Conservation (phyloP, 1,140 invertebrate genomes). For the Drosophila pallidifrons region DNA sequence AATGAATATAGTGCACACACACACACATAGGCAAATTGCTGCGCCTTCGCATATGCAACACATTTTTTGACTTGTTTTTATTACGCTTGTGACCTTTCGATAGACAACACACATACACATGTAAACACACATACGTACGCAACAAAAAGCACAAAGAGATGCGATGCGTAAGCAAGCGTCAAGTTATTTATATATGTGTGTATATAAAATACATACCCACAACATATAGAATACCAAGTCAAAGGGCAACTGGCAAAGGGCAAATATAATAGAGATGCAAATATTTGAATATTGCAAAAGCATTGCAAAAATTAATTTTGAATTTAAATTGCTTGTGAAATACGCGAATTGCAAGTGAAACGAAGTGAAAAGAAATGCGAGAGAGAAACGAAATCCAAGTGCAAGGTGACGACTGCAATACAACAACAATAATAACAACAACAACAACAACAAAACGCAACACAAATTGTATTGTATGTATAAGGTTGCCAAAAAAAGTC, state of each 20-base stretch:
- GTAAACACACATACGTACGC: conserved; percentile 5
- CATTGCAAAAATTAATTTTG: neutral
- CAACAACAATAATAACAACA: conserved; percentile 12
- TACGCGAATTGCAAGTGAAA: conserved; percentile 6
- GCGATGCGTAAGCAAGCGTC: conserved; percentile 34
- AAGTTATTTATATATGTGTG: conserved; percentile 15
- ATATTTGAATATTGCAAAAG: neutral
- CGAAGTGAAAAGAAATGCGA: neutral
- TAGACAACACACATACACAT: conserved; percentile 33
- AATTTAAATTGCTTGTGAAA: conserved; percentile 25
- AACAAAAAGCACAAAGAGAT: conserved; percentile 9
- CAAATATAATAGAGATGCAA: conserved; percentile 1
- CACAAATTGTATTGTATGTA: too few species aligned
- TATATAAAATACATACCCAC: conserved; percentile 4
- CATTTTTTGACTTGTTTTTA: conserved; percentile 44
- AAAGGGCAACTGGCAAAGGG: conserved; percentile 30
- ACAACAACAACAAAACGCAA: neutral
- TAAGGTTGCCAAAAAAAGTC: neutral
- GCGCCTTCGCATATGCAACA: conserved; percentile 52
- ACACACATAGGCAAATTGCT: conserved; percentile 7
- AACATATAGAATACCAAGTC: conserved; percentile 2
- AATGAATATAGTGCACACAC: conserved; percentile 17
- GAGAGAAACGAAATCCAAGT: conserved; percentile 1
- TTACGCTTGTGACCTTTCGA: conserved; percentile 69
- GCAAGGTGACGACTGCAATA: conserved; percentile 23